phyloP scores from a whole-genome alignment of 2,113 vertebrate species.

The Carettochelys insculpta region DNA sequence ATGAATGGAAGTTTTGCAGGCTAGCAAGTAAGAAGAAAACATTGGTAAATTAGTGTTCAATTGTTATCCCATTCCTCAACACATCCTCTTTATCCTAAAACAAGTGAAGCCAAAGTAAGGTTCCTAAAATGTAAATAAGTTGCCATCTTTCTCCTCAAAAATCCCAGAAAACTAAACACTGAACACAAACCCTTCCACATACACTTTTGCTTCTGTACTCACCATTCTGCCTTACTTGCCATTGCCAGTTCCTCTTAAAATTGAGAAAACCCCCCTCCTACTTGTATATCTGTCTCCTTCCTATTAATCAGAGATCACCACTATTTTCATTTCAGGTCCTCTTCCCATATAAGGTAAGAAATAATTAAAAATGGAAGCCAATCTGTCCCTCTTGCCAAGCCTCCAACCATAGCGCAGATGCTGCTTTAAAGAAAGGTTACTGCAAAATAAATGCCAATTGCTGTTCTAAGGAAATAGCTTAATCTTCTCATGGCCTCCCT shows the following conservation, averaged over 20 bases:
- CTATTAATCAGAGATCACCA: background rate
- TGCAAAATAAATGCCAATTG: background rate
- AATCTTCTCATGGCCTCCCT: background rate
- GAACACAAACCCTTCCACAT: background rate
- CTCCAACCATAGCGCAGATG: background rate
- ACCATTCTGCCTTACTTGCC: background rate
- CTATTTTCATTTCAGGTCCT: rapidly evolving
- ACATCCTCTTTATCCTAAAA: background rate
- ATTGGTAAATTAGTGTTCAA: background rate
- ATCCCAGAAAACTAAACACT: background rate
- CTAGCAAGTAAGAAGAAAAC: background rate
- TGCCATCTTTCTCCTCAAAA: background rate
- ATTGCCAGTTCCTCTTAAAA: background rate
- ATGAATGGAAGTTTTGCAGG: background rate
- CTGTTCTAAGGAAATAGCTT: background rate
- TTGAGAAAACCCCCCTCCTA: background rate
- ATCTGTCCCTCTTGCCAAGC: background rate
- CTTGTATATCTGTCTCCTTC: background rate
- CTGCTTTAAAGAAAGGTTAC: background rate
- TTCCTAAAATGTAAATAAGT: background rate
- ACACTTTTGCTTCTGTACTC: background rate
- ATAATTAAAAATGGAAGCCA: background rate
- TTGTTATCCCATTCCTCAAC: rapidly evolving
- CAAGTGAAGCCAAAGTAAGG: background rate
- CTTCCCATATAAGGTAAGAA: background rate